Evolutionary conservation across 2,888 invertebrate genomes (phyloP).

Genomic region (Gortyna flavago): DNA sequence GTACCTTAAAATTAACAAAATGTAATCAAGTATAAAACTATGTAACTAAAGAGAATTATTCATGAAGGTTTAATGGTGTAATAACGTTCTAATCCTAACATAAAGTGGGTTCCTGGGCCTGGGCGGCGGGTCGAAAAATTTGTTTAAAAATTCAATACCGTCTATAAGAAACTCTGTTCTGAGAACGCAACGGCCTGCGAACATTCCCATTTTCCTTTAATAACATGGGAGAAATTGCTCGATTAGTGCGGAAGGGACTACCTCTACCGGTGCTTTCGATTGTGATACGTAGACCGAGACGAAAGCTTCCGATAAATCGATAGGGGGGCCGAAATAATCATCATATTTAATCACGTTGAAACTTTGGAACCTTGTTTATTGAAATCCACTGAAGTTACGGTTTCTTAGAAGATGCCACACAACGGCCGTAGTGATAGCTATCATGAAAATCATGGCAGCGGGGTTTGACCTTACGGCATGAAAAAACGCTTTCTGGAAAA

Average conservation of each 20-base stretch:
- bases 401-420: neutral
- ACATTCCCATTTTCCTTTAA: slow-evolving; percentile 88
- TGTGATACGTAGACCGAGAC: slow-evolving; percentile 74
- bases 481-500: neutral
- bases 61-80: slow-evolving; percentile 81
- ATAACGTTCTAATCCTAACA: slow-evolving; percentile 85
- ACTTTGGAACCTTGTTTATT: neutral
- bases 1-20: slow-evolving; percentile 34
- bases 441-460: neutral
- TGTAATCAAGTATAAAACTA: slow-evolving; percentile 60
- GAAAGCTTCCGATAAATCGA: slow-evolving; percentile 68
- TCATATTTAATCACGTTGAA: slow-evolving; percentile 15
- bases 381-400: neutral
- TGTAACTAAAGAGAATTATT: slow-evolving; percentile 73
- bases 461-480: neutral
- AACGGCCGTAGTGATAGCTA: neutral
- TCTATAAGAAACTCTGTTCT: slow-evolving; percentile 87
- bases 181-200: slow-evolving; percentile 88
- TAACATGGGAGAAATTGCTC: slow-evolving; percentile 88
- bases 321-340: slow-evolving; percentile 51
- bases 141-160: slow-evolving; percentile 89
- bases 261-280: slow-evolving; percentile 77
- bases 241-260: slow-evolving; percentile 85
- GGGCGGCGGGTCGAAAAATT: slow-evolving; percentile 84
- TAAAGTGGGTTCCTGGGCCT: slow-evolving; percentile 80